Conservation (phyloP, 64 coral and sea anemone species). For the Platygyra sinensis region DNA sequence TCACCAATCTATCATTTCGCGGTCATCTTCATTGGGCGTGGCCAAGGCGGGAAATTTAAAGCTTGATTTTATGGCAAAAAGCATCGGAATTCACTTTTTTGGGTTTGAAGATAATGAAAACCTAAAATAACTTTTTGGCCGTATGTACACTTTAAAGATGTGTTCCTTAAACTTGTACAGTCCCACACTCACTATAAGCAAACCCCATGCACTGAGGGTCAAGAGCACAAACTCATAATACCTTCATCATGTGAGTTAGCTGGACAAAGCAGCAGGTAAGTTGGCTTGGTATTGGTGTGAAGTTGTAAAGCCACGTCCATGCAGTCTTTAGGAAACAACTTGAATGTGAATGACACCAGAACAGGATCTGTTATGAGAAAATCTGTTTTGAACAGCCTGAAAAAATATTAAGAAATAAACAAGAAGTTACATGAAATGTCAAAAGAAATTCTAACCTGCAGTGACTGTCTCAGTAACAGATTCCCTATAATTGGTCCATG, state of each 20-base stretch:
- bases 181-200: too few species aligned
- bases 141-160: too few species aligned
- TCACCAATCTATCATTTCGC: too few species aligned
- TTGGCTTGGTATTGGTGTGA: constrained; percentile 76
- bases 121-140: too few species aligned
- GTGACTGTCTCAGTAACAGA: background rate
- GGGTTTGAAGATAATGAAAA: too few species aligned
- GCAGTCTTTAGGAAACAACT: constrained; percentile 39
- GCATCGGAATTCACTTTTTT: too few species aligned
- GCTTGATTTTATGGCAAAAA: too few species aligned
- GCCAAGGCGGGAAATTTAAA: too few species aligned
- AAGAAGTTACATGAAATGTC: background rate
- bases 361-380: constrained; percentile 54
- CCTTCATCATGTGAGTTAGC: constrained; percentile 41
- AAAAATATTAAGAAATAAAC: background rate
- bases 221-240: too few species aligned
- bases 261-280: constrained; percentile 81
- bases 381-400: constrained; percentile 81
- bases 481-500: background rate
- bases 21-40: too few species aligned
- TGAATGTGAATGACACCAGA: constrained; percentile 83
- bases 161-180: too few species aligned
- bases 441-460: background rate
- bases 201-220: too few species aligned
- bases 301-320: constrained; percentile 85